Conservation (phyloP, 2,888 invertebrate species). For the Drosophila quinaria region DNA sequence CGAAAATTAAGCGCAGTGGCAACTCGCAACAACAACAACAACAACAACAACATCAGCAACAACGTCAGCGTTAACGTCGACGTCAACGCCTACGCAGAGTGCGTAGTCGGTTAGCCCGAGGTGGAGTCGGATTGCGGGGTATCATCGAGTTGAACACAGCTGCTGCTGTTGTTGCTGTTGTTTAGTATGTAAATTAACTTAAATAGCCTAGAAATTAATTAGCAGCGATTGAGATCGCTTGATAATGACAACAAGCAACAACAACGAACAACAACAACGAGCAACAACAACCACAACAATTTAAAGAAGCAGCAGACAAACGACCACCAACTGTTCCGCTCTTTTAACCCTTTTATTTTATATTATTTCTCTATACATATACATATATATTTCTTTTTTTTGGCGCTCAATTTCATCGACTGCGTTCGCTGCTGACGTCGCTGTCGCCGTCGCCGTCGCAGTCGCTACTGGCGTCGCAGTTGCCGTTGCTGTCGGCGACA, state of each 20-base stretch:
- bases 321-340: slow-evolving; percentile 69
- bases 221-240: slow-evolving; percentile 79
- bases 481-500: slow-evolving; percentile 64
- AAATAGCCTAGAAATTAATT: slow-evolving; percentile 82
- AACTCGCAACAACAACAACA: slow-evolving; percentile 1
- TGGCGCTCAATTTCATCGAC: slow-evolving; percentile 42
- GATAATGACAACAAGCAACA: slow-evolving; percentile 71
- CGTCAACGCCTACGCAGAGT: slow-evolving; percentile 60
- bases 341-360: slow-evolving; percentile 51
- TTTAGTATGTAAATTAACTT: slow-evolving; percentile 79
- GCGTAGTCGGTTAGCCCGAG: slow-evolving; percentile 26
- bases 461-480: slow-evolving; percentile 34
- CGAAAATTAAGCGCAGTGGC: slow-evolving; percentile 68
- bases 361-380: neutral
- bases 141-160: slow-evolving; percentile 12
- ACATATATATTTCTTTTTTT: neutral
- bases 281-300: slow-evolving; percentile 50
- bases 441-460: slow-evolving; percentile 18
- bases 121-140: neutral
- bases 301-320: neutral
- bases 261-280: slow-evolving; percentile 35
- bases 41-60: too few species aligned
- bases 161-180: slow-evolving; percentile 11
- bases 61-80: slow-evolving; percentile 18
- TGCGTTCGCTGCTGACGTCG: slow-evolving; percentile 9